These are phyloP conservation scores for Nomada lathburiana DNA, from an alignment of 2,888 invertebrate genomes.

Conservation along the genomic window DNA sequence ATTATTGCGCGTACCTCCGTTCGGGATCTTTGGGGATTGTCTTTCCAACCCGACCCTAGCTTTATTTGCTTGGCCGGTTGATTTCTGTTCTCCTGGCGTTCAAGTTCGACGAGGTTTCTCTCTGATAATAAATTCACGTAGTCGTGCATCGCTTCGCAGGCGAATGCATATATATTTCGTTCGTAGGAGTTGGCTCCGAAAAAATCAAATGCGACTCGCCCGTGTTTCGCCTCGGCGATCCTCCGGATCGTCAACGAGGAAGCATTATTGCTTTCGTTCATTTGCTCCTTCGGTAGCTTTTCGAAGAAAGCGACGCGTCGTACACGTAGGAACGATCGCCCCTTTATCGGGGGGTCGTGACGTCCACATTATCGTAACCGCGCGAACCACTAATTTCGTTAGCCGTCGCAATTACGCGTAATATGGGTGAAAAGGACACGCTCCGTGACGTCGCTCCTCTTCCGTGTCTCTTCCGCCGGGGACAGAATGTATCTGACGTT, in stretches of 20 bases:
- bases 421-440: slow-evolving; percentile 63
- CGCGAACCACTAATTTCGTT: slow-evolving; percentile 73
- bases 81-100: background rate
- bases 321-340: slow-evolving; percentile 54
- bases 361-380: slow-evolving; percentile 74
- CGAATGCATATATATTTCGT: no score
- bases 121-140: background rate
- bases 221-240: background rate
- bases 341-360: slow-evolving; percentile 73
- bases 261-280: background rate
- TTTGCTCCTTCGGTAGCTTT: slow-evolving; percentile 24
- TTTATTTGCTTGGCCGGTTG: background rate
- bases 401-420: slow-evolving; percentile 73
- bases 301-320: slow-evolving; percentile 31
- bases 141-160: background rate
- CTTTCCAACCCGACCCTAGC: slow-evolving; percentile 23
- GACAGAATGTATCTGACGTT: slow-evolving; percentile 64
- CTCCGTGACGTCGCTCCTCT: slow-evolving; percentile 53
- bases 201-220: background rate
- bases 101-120: background rate
- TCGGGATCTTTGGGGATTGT: slow-evolving; percentile 33
- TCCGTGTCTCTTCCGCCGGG: slow-evolving; percentile 5
- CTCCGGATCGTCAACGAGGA: background rate
- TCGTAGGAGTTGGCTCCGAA: background rate
- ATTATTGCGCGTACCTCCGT: slow-evolving; percentile 35